Evolutionary conservation across 2,888 invertebrate species (phyloP).

Genomic region (Molorchus minor): DNA sequence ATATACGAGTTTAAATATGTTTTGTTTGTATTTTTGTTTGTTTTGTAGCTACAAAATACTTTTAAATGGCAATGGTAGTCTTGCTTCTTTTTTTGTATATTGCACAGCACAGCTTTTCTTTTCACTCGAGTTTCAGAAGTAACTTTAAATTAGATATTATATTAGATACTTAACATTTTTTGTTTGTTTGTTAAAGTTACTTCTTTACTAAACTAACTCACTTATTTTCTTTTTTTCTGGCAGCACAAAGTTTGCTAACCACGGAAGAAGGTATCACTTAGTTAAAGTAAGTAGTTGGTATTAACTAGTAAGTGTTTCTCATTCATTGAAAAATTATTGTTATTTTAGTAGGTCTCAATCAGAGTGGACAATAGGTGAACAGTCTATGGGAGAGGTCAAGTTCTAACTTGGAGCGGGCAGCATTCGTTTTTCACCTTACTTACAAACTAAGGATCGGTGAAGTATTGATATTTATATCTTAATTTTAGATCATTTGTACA

Average conservation of each 20-base stretch:
- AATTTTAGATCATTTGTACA: too few relatives aligned
- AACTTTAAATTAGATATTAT: slow-evolving; percentile 2
- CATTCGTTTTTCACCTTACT: not conserved
- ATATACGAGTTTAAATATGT: slow-evolving; percentile 1
- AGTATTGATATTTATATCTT: too few relatives aligned
- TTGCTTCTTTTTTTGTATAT: too few relatives aligned
- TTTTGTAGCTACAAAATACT: too few relatives aligned
- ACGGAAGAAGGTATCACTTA: not conserved
- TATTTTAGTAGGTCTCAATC: slow-evolving; percentile 13
- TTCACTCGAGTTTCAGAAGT: not conserved
- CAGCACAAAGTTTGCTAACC: slow-evolving; percentile 18
- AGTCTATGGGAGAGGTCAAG: slow-evolving; percentile 1
- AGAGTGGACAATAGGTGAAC: slow-evolving; percentile 6
- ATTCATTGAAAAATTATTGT: not conserved
- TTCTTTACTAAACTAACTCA: slow-evolving; percentile 26
- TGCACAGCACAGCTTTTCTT: too few relatives aligned
- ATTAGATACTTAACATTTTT: not conserved
- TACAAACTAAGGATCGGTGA: too few relatives aligned
- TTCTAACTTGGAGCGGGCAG: not conserved
- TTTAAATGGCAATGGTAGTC: too few relatives aligned
- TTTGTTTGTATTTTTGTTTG: not conserved
- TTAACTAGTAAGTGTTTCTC: not conserved
- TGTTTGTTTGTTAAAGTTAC: slow-evolving; percentile 7
- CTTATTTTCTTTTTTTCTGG: slow-evolving; percentile 19
- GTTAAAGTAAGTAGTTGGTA: slow-evolving; percentile 2